Conservation (phyloP, 2,113 vertebrate species). For the Callospermophilus lateralis region DNA sequence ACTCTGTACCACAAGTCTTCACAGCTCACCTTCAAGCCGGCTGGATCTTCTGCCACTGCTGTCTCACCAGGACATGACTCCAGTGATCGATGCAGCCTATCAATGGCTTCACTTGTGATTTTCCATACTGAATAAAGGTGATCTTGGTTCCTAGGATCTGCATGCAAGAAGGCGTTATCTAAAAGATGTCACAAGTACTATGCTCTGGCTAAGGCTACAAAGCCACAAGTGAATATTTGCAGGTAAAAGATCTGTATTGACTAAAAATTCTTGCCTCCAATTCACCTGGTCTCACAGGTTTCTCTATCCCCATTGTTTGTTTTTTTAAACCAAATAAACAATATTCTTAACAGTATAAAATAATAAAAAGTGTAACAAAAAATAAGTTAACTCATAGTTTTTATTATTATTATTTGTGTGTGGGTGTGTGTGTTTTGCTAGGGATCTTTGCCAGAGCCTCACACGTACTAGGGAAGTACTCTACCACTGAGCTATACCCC, state of each 20-base stretch:
- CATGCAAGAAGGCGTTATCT: constrained; percentile 86
- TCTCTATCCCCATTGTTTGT: not conserved
- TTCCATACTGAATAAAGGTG: constrained; percentile 87
- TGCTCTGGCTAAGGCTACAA: not conserved
- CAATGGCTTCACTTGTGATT: constrained; percentile 91
- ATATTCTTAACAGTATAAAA: not conserved
- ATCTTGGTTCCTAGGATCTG: constrained; percentile 89
- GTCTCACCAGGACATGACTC: constrained; percentile 92
- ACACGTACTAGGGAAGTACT: not conserved
- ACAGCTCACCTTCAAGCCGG: constrained; percentile 90
- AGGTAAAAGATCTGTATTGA: not conserved
- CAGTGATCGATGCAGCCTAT: constrained; percentile 93
- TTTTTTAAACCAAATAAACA: not conserved
- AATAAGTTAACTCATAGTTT: not conserved
- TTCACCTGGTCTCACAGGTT: not conserved
- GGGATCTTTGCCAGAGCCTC: not conserved
- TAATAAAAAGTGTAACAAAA: not conserved
- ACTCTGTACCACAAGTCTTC: not conserved
- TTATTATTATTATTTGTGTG: not conserved
- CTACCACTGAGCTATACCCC: not conserved
- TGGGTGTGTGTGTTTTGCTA: not conserved
- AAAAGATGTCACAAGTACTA: not conserved
- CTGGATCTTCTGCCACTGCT: constrained; percentile 89
- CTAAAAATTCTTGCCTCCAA: not conserved
- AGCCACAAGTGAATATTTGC: not conserved